phyloP scores from a whole-genome alignment of 2,888 invertebrate species.

The Hemithea aestivaria region DNA sequence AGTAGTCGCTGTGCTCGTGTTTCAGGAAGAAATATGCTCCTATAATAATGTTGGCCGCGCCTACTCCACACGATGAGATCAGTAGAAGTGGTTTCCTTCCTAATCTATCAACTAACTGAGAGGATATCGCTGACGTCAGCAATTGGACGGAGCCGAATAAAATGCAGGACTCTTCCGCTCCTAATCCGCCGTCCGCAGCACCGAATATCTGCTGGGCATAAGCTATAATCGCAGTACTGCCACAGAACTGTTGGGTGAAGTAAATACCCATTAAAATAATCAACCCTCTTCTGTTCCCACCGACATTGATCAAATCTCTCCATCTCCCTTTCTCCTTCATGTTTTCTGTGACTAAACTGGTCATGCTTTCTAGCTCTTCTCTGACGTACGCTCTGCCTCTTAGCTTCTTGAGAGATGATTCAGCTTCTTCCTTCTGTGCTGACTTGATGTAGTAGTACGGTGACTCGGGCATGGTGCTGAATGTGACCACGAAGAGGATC shows the following conservation, averaged over 20 bases:
- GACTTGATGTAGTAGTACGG: conserved; percentile 79
- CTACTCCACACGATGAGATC: conserved; percentile 77
- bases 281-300: conserved; percentile 77
- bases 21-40: conserved; percentile 79
- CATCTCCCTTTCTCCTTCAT: conserved; percentile 72
- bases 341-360: conserved; percentile 70
- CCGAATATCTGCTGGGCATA: conserved; percentile 82
- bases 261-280: conserved; percentile 80
- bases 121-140: conserved; percentile 76
- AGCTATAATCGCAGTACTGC: conserved; percentile 78
- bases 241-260: conserved; percentile 81
- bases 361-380: conserved; percentile 77
- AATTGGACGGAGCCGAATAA: conserved; percentile 75
- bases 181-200: conserved; percentile 67
- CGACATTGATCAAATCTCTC: conserved; percentile 64
- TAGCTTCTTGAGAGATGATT: conserved; percentile 75
- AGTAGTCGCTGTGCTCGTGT: conserved; percentile 59
- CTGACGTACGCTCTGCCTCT: conserved; percentile 76
- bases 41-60: conserved; percentile 72
- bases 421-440: conserved; percentile 72
- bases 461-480: conserved; percentile 82
- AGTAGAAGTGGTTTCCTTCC: conserved; percentile 81
- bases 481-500: conserved; percentile 74
- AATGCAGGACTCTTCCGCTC: conserved; percentile 72
- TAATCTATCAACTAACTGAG: conserved; percentile 78